Base-by-base conservation (phyloP, 2,888 invertebrate genomes). In the Serrognathus titanus region DNA sequence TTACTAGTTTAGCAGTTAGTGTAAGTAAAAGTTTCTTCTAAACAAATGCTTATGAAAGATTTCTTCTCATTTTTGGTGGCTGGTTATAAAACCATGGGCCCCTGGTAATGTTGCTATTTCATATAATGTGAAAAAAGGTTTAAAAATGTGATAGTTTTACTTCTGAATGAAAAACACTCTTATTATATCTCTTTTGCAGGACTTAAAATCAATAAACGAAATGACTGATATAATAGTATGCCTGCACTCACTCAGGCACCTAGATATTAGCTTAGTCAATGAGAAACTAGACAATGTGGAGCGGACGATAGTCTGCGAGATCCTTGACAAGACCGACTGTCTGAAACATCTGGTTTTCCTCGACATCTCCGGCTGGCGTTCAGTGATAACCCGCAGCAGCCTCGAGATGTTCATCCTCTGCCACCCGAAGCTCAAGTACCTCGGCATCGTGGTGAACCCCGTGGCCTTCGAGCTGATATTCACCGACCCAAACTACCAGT, bases 301-400 rank as follows among this genome's bases (percentile, higher is more conserved):
- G 5, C 59, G 64, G 41, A 63, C 75, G 36, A 77, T 77, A 61
- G 75, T 79, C 61, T 72, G 75, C 51, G 76, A 80, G 59, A 73
- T 84, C 52, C 72, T 85, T 54, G 78, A 79, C 63, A 72, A 73
- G 56, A 68, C 73, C 16, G 69, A 78, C 57, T 75, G 77, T 57
- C 78, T 86, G 66, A 83, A 84, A 41, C 74, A 82, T 64, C 74
- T 88, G 45, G 74, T 76, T 24, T 84, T 82, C 31, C 71, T 88
- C 58, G 88, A 88, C 75, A 79, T 88, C 53, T 87, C 87, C 53
- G 84, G 84, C 8, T 75, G 76, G 74, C 55, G 68, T 16, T 69
- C 71, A 20, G 60, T 63, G n/a, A 59, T 71, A 43, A 57, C 66
- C 2, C 62, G 49, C 11, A 58, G 66, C 8, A 58, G 63, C 8